These are phyloP conservation scores for Sinonovacula constricta DNA, from an alignment of 1,140 invertebrate species.

Conservation along the genomic window DNA sequence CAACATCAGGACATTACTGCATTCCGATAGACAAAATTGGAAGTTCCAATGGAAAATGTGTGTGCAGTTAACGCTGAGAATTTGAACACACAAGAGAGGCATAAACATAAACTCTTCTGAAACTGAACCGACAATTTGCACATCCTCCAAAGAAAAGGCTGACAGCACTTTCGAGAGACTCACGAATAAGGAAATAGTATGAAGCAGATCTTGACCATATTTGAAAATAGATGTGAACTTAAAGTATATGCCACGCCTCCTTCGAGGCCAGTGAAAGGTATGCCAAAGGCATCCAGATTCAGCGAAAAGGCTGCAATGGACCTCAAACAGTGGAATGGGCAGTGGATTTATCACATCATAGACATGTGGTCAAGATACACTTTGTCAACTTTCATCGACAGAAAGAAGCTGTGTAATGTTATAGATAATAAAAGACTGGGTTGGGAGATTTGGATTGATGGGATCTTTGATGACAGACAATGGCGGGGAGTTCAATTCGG, in stretches of 20 bases:
- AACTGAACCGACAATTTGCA: conserved; percentile 56
- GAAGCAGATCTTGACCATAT: conserved; percentile 36
- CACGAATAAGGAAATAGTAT: conserved; percentile 49
- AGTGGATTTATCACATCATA: conserved; percentile 57
- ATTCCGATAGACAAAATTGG: conserved; percentile 44
- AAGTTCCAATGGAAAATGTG: conserved; percentile 36
- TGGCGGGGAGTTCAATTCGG: conserved; percentile 56
- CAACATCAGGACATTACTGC: conserved; percentile 53
- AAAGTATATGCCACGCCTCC: conserved; percentile 47
- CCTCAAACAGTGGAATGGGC: conserved; percentile 45
- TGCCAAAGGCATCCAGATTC: conserved; percentile 52
- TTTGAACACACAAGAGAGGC: conserved; percentile 30
- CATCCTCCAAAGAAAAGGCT: conserved; percentile 53
- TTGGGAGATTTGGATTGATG: conserved; percentile 53
- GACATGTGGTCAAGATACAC: conserved; percentile 62
- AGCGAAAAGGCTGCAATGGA: conserved; percentile 57
- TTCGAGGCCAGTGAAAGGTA: too few relatives aligned
- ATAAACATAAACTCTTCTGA: conserved; percentile 41
- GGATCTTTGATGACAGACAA: conserved; percentile 49
- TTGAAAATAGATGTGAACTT: conserved; percentile 40
- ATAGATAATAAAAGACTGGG: conserved; percentile 57
- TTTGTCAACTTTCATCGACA: conserved; percentile 43
- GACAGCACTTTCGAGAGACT: conserved; percentile 44
- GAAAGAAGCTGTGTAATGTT: conserved; percentile 46
- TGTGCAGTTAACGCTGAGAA: conserved; percentile 23